Evolutionary conservation across 2,888 invertebrate species (phyloP).

Genomic region (Chloroclysta siterata): DNA sequence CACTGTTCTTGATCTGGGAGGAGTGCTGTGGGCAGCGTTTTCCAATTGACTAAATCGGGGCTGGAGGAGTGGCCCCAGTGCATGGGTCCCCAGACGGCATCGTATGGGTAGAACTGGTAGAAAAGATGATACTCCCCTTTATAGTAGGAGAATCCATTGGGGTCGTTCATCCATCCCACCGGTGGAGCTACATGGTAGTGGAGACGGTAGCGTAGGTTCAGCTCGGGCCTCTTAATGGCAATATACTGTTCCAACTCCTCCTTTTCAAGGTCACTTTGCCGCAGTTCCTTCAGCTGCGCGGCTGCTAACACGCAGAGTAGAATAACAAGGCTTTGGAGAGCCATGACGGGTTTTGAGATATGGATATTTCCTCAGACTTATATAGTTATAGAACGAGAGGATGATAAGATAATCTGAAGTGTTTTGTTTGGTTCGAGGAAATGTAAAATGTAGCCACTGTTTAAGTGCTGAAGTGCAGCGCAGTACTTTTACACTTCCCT

Average conservation of each 20-base stretch:
- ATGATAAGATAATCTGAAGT: slow-evolving; percentile 41
- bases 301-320: slow-evolving; percentile 47
- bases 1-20: slow-evolving; percentile 73
- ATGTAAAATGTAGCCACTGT: not conserved
- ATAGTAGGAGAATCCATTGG: slow-evolving; percentile 82
- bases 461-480: too few relatives aligned
- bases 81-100: slow-evolving; percentile 76
- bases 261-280: slow-evolving; percentile 48
- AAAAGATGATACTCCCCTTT: slow-evolving; percentile 82
- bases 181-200: slow-evolving; percentile 73
- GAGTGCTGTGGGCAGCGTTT: slow-evolving; percentile 75
- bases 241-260: slow-evolving; percentile 67
- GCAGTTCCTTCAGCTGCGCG: slow-evolving; percentile 44
- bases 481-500: too few relatives aligned
- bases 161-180: slow-evolving; percentile 85
- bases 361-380: slow-evolving; percentile 12
- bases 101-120: slow-evolving; percentile 82
- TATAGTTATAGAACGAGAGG: slow-evolving; percentile 29
- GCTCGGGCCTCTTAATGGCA: slow-evolving; percentile 56
- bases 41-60: slow-evolving; percentile 79
- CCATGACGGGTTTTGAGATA: slow-evolving; percentile 29
- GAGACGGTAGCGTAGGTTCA: slow-evolving; percentile 67
- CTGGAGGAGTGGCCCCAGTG: slow-evolving; percentile 83
- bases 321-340: slow-evolving; percentile 26
- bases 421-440: slow-evolving; percentile 35